phyloP scores from a whole-genome alignment of 30 jellyfish, hydroid and myxozoan species.

The Rhopilema esculentum region DNA sequence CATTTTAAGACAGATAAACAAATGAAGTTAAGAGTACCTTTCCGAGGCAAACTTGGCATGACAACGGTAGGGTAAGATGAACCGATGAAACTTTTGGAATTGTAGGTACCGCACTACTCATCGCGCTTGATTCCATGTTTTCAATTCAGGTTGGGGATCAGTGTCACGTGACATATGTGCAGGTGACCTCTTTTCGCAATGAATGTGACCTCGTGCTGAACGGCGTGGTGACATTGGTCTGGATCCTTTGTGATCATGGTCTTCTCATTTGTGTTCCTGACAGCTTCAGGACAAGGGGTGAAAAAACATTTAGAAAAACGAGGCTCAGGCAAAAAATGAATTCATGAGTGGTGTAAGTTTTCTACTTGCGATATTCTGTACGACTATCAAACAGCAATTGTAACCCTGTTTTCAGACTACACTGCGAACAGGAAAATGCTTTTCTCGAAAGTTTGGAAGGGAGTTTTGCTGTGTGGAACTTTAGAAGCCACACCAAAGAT shows the following conservation, averaged over 20 bases:
- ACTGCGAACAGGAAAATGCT: too few species aligned
- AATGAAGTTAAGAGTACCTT: constrained; percentile 62
- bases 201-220: constrained; percentile 71
- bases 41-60: constrained; percentile 97
- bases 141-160: background rate
- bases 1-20: background rate
- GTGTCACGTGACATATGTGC: constrained; percentile 72
- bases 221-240: constrained; percentile 49
- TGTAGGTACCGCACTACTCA: constrained; percentile 6
- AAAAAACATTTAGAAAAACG: too few species aligned
- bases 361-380: too few species aligned
- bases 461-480: too few species aligned
- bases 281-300: too few species aligned
- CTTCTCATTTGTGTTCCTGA: too few species aligned
- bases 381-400: too few species aligned
- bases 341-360: too few species aligned
- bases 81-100: constrained; percentile 75
- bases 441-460: too few species aligned
- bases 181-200: constrained; percentile 66
- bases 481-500: too few species aligned
- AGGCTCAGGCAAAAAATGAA: too few species aligned
- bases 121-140: constrained; percentile 53
- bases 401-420: too few species aligned
- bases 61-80: constrained; percentile 86
- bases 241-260: constrained; percentile 1